phyloP scores from a whole-genome alignment of 2,888 invertebrate species.

The Criorhina ranunculi region DNA sequence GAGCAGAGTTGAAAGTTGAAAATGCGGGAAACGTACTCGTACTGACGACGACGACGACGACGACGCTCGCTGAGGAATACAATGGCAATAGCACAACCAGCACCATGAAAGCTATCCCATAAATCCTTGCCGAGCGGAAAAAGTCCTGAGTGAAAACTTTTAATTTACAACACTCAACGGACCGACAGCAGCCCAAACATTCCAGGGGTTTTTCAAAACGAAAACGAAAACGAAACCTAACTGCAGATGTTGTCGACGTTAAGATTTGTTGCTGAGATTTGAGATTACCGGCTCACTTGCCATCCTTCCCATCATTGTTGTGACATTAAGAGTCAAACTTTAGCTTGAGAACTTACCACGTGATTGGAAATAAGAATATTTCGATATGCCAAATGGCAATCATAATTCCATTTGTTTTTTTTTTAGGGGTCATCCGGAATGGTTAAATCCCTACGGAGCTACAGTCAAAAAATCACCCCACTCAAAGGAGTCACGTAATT shows the following conservation, averaged over 20 bases:
- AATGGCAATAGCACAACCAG: constrained; percentile 34
- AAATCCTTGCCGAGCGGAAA: constrained; percentile 57
- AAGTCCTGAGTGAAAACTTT: constrained; percentile 77
- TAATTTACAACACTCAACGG: constrained; percentile 76
- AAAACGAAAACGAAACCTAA: constrained; percentile 30
- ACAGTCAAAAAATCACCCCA: constrained; percentile 10
- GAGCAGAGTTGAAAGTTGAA: constrained; percentile 52
- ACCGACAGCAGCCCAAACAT: constrained; percentile 11
- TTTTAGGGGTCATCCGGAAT: constrained; percentile 2
- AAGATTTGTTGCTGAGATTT: constrained; percentile 56
- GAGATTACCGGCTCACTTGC: constrained; percentile 15
- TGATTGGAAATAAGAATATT: constrained; percentile 57
- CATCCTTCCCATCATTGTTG: constrained; percentile 3
- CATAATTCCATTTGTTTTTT: constrained; percentile 55
- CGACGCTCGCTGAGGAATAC: constrained; percentile 48
- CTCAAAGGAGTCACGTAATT: constrained; percentile 70
- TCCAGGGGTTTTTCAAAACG: constrained; percentile 23
- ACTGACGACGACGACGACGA: constrained; percentile 18
- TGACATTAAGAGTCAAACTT: constrained; percentile 43
- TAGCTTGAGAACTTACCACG: constrained; percentile 49
- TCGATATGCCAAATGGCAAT: constrained; percentile 39
- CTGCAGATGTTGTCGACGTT: constrained; percentile 59
- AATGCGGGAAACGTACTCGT: constrained; percentile 67
- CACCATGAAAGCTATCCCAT: constrained; percentile 57
- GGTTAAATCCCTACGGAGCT: constrained; percentile 1